Percentiles rank a stretch among this genome's conserved stretches.
Conservation (phyloP, 2,113 vertebrate genomes). For the Apodemus speciosus region DNA sequence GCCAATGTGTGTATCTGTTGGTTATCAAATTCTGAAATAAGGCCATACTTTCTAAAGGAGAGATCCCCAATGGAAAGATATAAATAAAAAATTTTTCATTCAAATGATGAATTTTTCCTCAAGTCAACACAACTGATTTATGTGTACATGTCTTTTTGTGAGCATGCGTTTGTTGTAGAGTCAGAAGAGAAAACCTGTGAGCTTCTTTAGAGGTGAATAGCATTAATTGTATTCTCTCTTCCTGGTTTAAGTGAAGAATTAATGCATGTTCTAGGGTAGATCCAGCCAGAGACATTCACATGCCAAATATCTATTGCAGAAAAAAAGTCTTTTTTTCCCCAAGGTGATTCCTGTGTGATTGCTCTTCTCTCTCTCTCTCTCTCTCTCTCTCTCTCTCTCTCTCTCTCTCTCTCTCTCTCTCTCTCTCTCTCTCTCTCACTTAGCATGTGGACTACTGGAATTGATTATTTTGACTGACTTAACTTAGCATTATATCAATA, state of each 20-base stretch:
- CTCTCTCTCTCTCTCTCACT: conserved; percentile 28
- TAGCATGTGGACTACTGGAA: conserved; percentile 35
- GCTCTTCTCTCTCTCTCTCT: background rate
- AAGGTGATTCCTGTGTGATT: conserved; percentile 36
- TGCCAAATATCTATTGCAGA: conserved; percentile 20
- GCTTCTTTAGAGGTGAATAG: conserved; percentile 25
- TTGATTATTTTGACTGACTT: conserved; percentile 68
- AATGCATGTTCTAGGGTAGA: conserved; percentile 4
- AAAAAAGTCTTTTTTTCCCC: conserved; percentile 5
- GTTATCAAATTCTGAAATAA: conserved; percentile 32
- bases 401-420: conserved; percentile 49
- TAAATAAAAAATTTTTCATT: conserved; percentile 22
- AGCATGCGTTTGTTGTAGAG: background rate
- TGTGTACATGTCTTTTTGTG: background rate
- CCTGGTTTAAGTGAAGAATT: conserved; percentile 24
- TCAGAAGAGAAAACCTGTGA: background rate
- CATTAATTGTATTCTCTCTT: conserved; percentile 8
- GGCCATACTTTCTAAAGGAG: background rate
- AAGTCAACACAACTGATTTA: background rate
- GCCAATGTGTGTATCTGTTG: background rate
- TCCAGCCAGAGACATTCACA: conserved; percentile 21
- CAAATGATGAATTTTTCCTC: conserved; percentile 33
- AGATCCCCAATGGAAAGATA: background rate
- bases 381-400: background rate
- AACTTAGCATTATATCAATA: conserved; percentile 49